A percentile compares a stretch with the other conserved stretches of the same genome.
Evolutionary conservation across 2,797 vertebrate genomes (phyloP).

Genomic region (Zalophus californianus): DNA sequence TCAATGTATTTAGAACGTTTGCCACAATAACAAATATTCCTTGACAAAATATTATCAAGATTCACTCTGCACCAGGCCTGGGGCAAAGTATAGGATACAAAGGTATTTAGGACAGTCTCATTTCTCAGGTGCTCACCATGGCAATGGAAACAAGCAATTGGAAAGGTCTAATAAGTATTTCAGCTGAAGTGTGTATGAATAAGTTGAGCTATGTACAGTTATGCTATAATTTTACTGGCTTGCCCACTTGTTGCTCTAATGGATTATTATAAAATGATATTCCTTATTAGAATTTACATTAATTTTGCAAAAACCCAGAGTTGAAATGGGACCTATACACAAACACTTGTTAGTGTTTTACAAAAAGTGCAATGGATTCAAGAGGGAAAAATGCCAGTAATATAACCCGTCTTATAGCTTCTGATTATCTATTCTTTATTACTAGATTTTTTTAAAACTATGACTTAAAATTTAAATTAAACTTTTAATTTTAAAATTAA

Average conservation of each 20-base stretch:
- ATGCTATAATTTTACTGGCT: background rate
- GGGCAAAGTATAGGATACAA: background rate
- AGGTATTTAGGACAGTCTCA: background rate
- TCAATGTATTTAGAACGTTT: background rate
- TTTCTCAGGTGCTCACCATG: background rate
- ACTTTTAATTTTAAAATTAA: background rate
- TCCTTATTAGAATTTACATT: background rate
- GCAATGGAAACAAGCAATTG: background rate
- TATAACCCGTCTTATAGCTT: background rate
- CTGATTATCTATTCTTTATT: background rate
- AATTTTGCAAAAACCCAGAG: background rate
- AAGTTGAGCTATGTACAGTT: background rate
- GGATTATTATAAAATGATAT: background rate
- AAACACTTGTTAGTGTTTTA: background rate
- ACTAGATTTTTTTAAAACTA: background rate
- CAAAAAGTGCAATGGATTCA: background rate
- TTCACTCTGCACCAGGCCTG: background rate
- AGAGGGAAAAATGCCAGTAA: background rate
- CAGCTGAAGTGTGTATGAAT: background rate
- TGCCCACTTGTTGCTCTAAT: background rate
- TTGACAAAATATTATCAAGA: background rate
- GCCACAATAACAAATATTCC: background rate
- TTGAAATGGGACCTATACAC: background rate
- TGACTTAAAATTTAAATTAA: too few species aligned
- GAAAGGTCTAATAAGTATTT: background rate